Base-by-base conservation (phyloP, 2,888 invertebrate genomes). In the Latrodectus elegans region DNA sequence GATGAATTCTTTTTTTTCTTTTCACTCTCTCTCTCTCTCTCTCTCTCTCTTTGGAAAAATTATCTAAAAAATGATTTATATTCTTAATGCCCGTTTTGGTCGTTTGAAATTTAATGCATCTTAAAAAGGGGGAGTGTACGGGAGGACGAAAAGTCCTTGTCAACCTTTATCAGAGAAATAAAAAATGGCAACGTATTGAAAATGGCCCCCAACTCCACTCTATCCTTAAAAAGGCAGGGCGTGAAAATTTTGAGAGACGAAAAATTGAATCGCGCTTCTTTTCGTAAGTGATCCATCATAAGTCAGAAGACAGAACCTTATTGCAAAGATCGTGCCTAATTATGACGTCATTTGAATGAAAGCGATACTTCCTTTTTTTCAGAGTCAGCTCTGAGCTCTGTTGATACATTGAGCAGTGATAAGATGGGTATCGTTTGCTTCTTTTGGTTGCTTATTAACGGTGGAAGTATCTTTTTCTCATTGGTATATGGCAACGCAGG, bases 291-390 rank as follows among this genome's bases (percentile, higher is more conserved):
- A n/a, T 64, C 26, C 64, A 75, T 60, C 75, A n/a, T 38, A 75
- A n/a, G 51, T 12, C 49, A 22, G 17, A 49, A 49, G 60, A 75
- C 51, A 53, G 73, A 17, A 49, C 73, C 17, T 73, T 73, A 49
- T 75, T 17, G 60, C 68, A 8, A 38, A 52, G 26, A 49, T 22
- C 73, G 74, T 14, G 26, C 52, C 64, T 83, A 76, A 83, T 83
- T 83, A 76, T 76, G 83, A 83, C 83, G 83, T 83, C 83, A 83
- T 64, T 68, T 17, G 14, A 68, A 52, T 51, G 71, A 64, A 22
- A 68, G 74, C 60, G 70, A 60, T 70, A 76, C 75, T 83, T 83
- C 83, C 83, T 83, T 73, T 83, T 76, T 83, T 52, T 26, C 22
- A 65, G 51, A 11, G n/a, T 17, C 52, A 65, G 79, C 55, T n/a